These are phyloP conservation scores for Sialis fuliginosa DNA, from an alignment of 2,888 invertebrate genomes.

Conservation along the genomic window DNA sequence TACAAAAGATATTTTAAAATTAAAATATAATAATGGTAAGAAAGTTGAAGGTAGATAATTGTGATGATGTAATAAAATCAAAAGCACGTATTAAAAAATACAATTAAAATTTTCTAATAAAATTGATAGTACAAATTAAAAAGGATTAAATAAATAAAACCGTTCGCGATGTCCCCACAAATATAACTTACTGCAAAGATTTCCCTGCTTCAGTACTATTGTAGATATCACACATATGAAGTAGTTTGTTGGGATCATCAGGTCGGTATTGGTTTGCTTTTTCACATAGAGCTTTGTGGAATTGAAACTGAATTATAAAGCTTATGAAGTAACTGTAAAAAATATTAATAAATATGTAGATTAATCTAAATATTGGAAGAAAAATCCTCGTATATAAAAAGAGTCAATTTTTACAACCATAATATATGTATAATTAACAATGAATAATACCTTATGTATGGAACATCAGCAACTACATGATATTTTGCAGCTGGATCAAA, in stretches of 20 bases:
- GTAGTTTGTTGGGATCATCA: conserved; percentile 41
- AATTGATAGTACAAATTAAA: too few relatives aligned
- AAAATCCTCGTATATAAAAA: neutral
- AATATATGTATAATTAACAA: too few relatives aligned
- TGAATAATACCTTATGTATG: conserved; percentile 32
- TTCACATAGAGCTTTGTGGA: conserved; percentile 57
- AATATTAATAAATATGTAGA: neutral
- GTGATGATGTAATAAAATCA: too few relatives aligned
- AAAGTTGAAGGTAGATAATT: too few relatives aligned
- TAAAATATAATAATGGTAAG: too few relatives aligned
- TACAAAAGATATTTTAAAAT: too few relatives aligned
- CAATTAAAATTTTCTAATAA: too few relatives aligned
- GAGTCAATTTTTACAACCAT: too few relatives aligned
- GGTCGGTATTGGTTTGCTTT: conserved; percentile 65
- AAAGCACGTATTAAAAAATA: too few relatives aligned
- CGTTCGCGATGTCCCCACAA: neutral
- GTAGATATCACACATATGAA: conserved; percentile 77
- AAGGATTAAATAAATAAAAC: too few relatives aligned
- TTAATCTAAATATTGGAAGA: neutral
- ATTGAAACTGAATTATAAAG: conserved; percentile 69
- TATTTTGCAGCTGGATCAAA: conserved; percentile 53
- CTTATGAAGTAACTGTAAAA: conserved; percentile 46
- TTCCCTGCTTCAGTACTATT: conserved; percentile 62
- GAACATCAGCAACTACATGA: conserved; percentile 45
- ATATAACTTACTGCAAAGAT: conserved; percentile 3